Evolutionary conservation across 2,797 vertebrate genomes (phyloP).

Genomic region (Anguilla megastoma): DNA sequence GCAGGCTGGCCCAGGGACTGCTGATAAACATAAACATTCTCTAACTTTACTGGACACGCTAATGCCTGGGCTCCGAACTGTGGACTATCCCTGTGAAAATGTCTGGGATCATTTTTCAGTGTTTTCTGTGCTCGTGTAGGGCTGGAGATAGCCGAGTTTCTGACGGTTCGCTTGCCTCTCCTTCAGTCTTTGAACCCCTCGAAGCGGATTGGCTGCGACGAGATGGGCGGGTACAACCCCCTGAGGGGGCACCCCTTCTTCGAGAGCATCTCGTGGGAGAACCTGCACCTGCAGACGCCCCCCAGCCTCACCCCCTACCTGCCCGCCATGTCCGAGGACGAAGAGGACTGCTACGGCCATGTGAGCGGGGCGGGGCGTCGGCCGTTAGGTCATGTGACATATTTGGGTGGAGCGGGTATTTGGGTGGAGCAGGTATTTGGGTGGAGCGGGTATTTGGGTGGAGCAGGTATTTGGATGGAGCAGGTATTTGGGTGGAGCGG

Average conservation of each 20-base stretch:
- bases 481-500: too few species aligned
- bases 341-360: slow-evolving; percentile 98
- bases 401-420: too few species aligned
- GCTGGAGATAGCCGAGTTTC: too few species aligned
- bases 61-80: neutral
- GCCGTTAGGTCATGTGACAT: neutral
- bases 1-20: neutral
- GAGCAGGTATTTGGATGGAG: too few species aligned
- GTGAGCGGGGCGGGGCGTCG: slow-evolving; percentile 65
- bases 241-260: slow-evolving; percentile 93
- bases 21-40: neutral
- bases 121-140: too few species aligned
- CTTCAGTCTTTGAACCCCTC: slow-evolving; percentile 89
- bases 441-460: too few species aligned
- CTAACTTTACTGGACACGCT: too few species aligned
- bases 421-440: too few species aligned
- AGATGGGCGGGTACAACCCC: slow-evolving; percentile 89
- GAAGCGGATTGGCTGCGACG: slow-evolving; percentile 95
- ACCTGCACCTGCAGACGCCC: slow-evolving; percentile 88
- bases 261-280: slow-evolving; percentile 88
- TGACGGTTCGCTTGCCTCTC: neutral
- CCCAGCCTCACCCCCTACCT: slow-evolving; percentile 96
- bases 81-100: neutral
- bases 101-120: neutral
- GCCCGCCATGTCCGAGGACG: slow-evolving; percentile 98